phyloP scores from a whole-genome alignment of 2,113 vertebrate genomes.

The Periophthalmus modestus region DNA sequence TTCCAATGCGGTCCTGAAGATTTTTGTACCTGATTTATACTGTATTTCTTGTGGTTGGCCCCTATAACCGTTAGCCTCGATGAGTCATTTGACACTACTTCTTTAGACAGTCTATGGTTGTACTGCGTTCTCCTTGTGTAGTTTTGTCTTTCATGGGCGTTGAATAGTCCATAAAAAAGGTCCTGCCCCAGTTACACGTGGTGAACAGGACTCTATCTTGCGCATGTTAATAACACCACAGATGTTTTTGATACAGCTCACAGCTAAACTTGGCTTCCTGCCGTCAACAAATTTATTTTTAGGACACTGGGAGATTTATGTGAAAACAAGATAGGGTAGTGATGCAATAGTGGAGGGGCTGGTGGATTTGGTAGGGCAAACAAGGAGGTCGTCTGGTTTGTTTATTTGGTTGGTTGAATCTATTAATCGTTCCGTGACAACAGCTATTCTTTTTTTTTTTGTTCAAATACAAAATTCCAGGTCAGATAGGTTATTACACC shows the following conservation, averaged over 20 bases:
- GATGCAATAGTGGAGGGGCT: background rate
- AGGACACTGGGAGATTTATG: background rate
- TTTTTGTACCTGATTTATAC: no score
- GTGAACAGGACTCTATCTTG: background rate
- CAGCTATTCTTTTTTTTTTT: background rate
- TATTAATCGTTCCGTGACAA: background rate
- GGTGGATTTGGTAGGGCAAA: background rate
- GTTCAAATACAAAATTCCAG: background rate
- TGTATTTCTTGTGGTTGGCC: no score
- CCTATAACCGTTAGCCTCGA: no score
- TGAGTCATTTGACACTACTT: no score
- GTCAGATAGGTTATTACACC: no score
- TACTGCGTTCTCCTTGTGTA: background rate
- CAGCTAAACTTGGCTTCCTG: slow-evolving; percentile 3
- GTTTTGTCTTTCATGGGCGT: background rate
- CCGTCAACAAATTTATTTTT: slow-evolving; percentile 1
- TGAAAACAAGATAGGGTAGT: background rate
- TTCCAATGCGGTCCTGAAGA: no score
- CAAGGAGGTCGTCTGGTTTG: background rate
- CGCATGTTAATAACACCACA: slow-evolving; percentile 17
- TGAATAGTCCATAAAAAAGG: background rate
- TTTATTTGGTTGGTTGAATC: background rate
- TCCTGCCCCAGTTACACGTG: background rate
- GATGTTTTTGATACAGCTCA: slow-evolving; percentile 10
- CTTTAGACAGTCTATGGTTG: no score